A percentile compares a stretch with the other conserved stretches of the same genome.
Evolutionary conservation across 2,888 invertebrate genomes (phyloP).

Genomic region (Encarsia formosa): DNA sequence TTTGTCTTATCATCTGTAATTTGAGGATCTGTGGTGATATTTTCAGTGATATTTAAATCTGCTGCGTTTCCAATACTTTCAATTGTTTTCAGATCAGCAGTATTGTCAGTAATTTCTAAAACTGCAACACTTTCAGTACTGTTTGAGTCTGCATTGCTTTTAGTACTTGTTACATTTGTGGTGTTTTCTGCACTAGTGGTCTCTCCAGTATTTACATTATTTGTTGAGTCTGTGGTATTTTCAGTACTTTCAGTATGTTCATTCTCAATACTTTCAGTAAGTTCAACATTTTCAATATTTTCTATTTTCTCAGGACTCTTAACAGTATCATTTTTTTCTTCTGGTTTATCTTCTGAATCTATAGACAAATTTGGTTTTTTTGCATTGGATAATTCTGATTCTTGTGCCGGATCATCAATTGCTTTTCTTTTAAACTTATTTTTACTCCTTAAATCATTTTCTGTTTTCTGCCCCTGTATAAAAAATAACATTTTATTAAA

Average conservation of each 20-base stretch:
- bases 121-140: background rate
- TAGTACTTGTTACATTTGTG: background rate
- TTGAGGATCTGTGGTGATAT: background rate
- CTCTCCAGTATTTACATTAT: background rate
- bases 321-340: background rate
- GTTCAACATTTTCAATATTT: background rate
- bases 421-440: background rate
- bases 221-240: background rate
- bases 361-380: constrained; percentile 7
- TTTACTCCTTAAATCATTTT: background rate
- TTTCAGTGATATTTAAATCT: background rate
- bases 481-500: background rate
- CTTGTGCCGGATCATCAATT: background rate
- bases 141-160: background rate
- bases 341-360: background rate
- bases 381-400: background rate
- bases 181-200: background rate
- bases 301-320: background rate
- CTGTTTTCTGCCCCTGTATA: background rate
- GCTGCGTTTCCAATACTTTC: too few relatives aligned
- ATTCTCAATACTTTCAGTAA: background rate
- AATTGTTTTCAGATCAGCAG: background rate
- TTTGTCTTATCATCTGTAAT: constrained; percentile 5
- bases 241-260: background rate
- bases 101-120: background rate